These are phyloP conservation scores for Plebejus anna DNA, from an alignment of 2,888 invertebrate genomes.

Conservation along the genomic window DNA sequence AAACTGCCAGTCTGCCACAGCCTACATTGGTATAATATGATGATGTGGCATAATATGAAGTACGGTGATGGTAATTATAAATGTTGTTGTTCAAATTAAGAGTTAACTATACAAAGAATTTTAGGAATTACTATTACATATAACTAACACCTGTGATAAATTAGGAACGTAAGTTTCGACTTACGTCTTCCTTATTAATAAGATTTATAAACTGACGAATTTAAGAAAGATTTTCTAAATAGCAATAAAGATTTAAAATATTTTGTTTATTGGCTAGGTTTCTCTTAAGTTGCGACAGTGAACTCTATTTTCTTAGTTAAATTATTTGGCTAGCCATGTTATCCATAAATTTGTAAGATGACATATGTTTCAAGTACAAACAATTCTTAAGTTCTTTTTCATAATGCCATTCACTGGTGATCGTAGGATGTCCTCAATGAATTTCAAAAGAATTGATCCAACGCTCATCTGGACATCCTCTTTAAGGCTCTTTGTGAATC, in stretches of 20 bases:
- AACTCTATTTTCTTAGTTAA: too few species aligned
- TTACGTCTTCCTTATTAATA: not conserved
- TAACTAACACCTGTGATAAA: not conserved
- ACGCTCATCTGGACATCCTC: slow-evolving; percentile 8
- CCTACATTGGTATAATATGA: too few species aligned
- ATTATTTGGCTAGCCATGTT: too few species aligned
- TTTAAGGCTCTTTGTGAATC: slow-evolving; percentile 5
- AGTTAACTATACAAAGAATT: not conserved
- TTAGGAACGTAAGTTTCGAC: not conserved
- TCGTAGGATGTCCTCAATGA: slow-evolving; percentile 15
- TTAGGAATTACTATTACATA: not conserved
- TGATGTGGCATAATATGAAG: not conserved
- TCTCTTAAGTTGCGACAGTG: too few species aligned
- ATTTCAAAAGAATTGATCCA: slow-evolving; percentile 17
- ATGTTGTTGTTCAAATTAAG: not conserved
- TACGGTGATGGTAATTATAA: not conserved
- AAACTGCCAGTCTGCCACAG: too few species aligned
- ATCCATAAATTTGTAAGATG: too few species aligned
- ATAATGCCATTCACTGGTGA: not conserved
- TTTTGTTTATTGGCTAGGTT: too few species aligned
- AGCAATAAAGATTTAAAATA: too few species aligned
- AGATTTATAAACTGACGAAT: not conserved
- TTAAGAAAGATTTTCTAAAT: not conserved
- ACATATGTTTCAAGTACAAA: not conserved
- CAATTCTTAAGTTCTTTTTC: not conserved